A percentile compares a stretch with the other conserved stretches of the same genome.
Evolutionary conservation across 1,140 invertebrate genomes (phyloP).

Genomic region (Trichonephila inaurata): DNA sequence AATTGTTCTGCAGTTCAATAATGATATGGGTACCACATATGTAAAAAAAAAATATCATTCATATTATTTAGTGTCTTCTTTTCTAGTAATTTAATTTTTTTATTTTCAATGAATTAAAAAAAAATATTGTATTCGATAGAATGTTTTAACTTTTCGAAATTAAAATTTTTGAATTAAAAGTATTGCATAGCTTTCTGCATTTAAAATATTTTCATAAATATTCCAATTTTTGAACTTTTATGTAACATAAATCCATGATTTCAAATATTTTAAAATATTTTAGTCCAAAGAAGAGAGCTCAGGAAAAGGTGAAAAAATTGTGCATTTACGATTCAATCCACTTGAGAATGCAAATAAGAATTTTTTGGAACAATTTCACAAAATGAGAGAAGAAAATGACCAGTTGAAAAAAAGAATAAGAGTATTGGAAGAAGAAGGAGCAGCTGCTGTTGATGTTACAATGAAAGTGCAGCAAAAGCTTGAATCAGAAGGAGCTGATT

Average conservation of each 20-base stretch:
- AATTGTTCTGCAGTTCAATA: no score
- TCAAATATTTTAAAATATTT: no score
- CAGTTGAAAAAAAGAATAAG: constrained; percentile 83
- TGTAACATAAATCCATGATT: no score
- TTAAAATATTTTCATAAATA: background rate
- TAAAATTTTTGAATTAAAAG: no score
- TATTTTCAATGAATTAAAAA: no score
- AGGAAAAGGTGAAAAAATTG: constrained; percentile 77
- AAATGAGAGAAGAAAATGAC: constrained; percentile 87
- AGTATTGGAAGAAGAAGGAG: constrained; percentile 79
- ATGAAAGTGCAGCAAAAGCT: constrained; percentile 83
- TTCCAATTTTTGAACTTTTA: background rate
- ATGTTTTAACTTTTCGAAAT: no score
- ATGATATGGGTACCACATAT: no score
- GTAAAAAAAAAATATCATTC: no score
- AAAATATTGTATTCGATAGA: no score
- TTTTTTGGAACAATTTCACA: constrained; percentile 85
- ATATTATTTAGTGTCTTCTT: no score
- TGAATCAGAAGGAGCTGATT: constrained; percentile 59
- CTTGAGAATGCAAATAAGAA: constrained; percentile 85
- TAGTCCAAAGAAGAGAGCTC: background rate
- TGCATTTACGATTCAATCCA: constrained; percentile 89
- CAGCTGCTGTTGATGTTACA: constrained; percentile 79
- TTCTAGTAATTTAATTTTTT: no score
- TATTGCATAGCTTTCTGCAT: background rate